Base-by-base conservation (phyloP, 2,113 vertebrate genomes). In the Scomber scombrus region DNA sequence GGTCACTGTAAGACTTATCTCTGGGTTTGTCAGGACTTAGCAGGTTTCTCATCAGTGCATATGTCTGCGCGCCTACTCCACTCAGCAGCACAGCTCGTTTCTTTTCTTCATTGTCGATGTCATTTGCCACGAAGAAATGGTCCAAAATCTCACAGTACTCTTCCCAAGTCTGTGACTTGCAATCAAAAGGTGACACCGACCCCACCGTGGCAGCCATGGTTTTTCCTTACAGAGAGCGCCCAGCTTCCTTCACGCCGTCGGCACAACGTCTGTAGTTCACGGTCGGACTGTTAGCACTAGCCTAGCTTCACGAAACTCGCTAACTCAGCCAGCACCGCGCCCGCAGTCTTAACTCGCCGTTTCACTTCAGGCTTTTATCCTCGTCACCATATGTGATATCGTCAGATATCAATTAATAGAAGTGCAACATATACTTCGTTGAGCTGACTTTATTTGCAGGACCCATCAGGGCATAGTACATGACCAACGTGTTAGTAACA, bases 61-160 rank as follows among this genome's bases (percentile, higher is more conserved):
- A 71, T 2, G 65, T 86, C 47, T 43, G 50, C 0, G 57, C 70
- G 11, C 60, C 58, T 11, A 71, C 70, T 52, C 31, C 40, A 21
- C 71, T 71, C 6, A 82, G 19, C 16, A 79, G 55, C 45, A 86
- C 47, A 10, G 71, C 52, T 49, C 49, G 55, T 71, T 74, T 68
- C 43, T 66, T 74, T 5, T 55, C 72, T 34, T 14, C 19, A 10
- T 71, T 45, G 5, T 18, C 11, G 16, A 82, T 47, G 34, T 65
- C 40, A 29, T 79, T 82, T n/a, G 79, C 71, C 31, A 49, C 46
- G 12, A 60, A 82, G 31, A 71, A 76, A 47, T 67, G 51, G 4
- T 71, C 7, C 10, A 81, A 21, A 11, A 71, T 55, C 31, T 86
- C 65, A 34, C 34, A 40, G 60, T 85, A 80, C 15, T 80, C 77